Evolutionary conservation across 2,888 invertebrate genomes (phyloP).

Genomic region (Hipparchia sbordonii): DNA sequence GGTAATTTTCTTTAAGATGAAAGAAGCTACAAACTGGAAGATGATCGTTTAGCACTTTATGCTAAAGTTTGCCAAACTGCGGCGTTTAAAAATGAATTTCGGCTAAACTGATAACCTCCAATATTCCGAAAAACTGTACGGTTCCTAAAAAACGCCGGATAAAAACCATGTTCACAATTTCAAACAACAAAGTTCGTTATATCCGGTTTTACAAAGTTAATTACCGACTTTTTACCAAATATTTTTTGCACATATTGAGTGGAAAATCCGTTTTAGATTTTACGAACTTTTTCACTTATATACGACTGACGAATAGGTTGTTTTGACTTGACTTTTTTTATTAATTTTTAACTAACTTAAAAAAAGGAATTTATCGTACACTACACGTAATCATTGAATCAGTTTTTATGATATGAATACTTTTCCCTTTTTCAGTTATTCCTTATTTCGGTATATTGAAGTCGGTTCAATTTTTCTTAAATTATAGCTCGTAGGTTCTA

Average conservation of each 20-base stretch:
- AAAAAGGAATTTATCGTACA: too few species aligned
- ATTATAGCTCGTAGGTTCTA: too few species aligned
- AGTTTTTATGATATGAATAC: too few species aligned
- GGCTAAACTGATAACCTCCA: background rate
- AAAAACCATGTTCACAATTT: conserved; percentile 2
- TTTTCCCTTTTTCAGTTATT: too few species aligned
- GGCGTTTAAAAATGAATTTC: background rate
- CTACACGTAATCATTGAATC: too few species aligned
- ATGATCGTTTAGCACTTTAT: too few species aligned
- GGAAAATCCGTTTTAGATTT: conserved; percentile 1
- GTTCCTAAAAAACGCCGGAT: background rate
- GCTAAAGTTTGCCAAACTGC: too few species aligned
- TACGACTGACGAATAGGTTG: background rate
- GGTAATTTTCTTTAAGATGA: too few species aligned
- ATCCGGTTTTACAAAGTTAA: conserved; percentile 13
- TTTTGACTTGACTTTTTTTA: background rate
- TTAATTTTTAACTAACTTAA: too few species aligned
- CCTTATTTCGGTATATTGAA: too few species aligned
- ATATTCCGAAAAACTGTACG: background rate
- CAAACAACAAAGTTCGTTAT: conserved; percentile 18
- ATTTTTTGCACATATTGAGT: conserved; percentile 1
- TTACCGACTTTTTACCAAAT: conserved; percentile 2
- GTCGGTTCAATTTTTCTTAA: too few species aligned
- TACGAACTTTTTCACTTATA: background rate
- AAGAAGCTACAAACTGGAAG: too few species aligned